Conservation (phyloP, 2,113 vertebrate genomes). For the Tachysurus vachellii region DNA sequence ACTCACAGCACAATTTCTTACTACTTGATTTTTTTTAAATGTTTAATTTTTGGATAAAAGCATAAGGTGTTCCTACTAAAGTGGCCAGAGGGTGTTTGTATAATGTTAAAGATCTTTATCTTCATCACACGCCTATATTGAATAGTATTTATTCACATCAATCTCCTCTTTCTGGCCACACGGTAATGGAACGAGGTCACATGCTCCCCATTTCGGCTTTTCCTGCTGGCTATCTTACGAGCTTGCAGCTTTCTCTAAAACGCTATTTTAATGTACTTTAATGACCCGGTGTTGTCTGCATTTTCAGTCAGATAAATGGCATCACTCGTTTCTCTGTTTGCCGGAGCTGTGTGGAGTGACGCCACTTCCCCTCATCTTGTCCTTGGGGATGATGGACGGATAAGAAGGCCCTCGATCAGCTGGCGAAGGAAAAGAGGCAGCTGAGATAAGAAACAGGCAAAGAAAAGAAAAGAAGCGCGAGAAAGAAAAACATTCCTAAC, state of each 20-base stretch:
- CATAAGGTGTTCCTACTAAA: neutral
- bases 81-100: neutral
- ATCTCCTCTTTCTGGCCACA: neutral
- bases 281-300: conserved; percentile 1
- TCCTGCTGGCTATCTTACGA: conserved; percentile 17
- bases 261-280: conserved; percentile 16
- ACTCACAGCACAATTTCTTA: neutral
- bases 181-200: neutral
- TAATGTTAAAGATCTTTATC: neutral
- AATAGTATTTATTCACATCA: neutral
- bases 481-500: conserved; percentile 49
- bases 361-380: conserved; percentile 51
- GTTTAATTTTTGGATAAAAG: neutral
- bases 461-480: conserved; percentile 47
- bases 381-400: conserved; percentile 59
- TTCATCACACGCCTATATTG: neutral
- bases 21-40: neutral
- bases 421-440: conserved; percentile 44
- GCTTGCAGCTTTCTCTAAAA: conserved; percentile 5
- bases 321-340: neutral
- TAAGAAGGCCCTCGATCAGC: conserved; percentile 54
- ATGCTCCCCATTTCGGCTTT: neutral
- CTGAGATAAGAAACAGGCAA: conserved; percentile 49
- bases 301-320: conserved; percentile 20
- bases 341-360: conserved; percentile 44